These are phyloP conservation scores for Taurulus bubalis DNA, from an alignment of 2,113 vertebrate species.

Conservation along the genomic window DNA sequence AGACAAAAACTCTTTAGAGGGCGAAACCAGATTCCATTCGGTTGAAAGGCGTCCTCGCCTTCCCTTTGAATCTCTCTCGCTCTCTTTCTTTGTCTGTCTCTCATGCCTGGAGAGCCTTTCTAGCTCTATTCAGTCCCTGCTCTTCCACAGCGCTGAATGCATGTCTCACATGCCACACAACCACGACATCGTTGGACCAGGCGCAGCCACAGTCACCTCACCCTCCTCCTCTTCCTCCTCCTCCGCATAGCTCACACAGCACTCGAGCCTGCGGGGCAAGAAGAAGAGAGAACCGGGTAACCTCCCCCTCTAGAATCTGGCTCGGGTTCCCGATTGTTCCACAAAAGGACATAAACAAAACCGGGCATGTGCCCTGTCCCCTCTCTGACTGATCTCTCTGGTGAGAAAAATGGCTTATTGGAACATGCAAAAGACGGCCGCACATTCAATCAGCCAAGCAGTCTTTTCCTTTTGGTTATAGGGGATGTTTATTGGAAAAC, in stretches of 20 bases:
- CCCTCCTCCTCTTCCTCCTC: constrained; percentile 28
- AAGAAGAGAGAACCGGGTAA: constrained; percentile 42
- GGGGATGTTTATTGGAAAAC: constrained; percentile 68
- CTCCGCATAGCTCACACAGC: constrained; percentile 65
- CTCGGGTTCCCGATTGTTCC: constrained; percentile 47
- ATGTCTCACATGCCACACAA: constrained; percentile 79
- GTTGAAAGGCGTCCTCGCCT: constrained; percentile 60
- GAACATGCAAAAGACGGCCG: constrained; percentile 32
- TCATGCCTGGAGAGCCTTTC: constrained; percentile 76
- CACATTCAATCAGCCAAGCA: constrained; percentile 40
- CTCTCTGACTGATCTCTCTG: constrained; percentile 13
- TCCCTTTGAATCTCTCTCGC: constrained; percentile 52
- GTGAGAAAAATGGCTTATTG: constrained; percentile 34
- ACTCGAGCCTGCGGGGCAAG: constrained; percentile 59
- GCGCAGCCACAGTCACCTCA: constrained; percentile 70
- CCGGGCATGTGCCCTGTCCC: constrained; percentile 14
- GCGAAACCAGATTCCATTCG: constrained; percentile 69
- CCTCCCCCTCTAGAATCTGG: constrained; percentile 39
- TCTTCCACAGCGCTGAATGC: constrained; percentile 69
- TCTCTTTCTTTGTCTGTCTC: constrained; percentile 60
- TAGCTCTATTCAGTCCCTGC: constrained; percentile 54
- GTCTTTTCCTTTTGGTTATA: constrained; percentile 45
- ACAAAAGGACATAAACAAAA: constrained; percentile 31
- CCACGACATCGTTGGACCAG: constrained; percentile 67
- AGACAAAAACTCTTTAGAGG: constrained; percentile 58